A percentile compares a stretch with the other conserved stretches of the same genome.
phyloP scores from a whole-genome alignment of 2,113 vertebrate genomes.

The Anthoscopus minutus region DNA sequence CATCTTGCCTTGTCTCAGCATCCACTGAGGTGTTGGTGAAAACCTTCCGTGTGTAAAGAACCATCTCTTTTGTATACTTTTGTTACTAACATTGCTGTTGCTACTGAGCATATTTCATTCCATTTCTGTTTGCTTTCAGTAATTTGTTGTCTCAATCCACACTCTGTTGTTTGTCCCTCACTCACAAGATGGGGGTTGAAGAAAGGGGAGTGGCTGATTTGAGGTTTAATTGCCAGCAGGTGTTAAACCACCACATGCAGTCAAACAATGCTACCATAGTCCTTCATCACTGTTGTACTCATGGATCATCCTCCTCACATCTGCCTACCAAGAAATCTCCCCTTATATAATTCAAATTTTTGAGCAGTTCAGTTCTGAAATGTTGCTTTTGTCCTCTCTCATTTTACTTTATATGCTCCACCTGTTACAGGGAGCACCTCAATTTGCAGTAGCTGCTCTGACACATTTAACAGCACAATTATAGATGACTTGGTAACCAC shows the following conservation, averaged over 20 bases:
- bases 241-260: background rate
- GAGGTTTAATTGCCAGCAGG: background rate
- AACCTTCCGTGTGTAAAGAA: background rate
- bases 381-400: background rate
- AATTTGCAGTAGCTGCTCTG: slow-evolving; percentile 38
- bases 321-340: background rate
- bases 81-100: background rate
- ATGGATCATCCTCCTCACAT: background rate
- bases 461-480: slow-evolving; percentile 58
- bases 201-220: background rate
- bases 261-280: background rate
- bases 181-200: background rate
- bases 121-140: background rate
- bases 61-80: background rate
- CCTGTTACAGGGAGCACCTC: slow-evolving; percentile 21
- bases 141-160: background rate
- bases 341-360: background rate
- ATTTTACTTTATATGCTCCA: background rate
- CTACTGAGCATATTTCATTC: background rate
- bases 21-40: background rate
- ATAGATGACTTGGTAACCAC: slow-evolving; percentile 55
- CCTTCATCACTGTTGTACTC: background rate
- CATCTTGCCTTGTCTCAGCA: background rate
- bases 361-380: background rate
- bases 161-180: background rate